Percentiles rank a stretch among this genome's conserved stretches.
Conservation (phyloP, 2,797 vertebrate genomes). For the Macrochelys suwanniensis region DNA sequence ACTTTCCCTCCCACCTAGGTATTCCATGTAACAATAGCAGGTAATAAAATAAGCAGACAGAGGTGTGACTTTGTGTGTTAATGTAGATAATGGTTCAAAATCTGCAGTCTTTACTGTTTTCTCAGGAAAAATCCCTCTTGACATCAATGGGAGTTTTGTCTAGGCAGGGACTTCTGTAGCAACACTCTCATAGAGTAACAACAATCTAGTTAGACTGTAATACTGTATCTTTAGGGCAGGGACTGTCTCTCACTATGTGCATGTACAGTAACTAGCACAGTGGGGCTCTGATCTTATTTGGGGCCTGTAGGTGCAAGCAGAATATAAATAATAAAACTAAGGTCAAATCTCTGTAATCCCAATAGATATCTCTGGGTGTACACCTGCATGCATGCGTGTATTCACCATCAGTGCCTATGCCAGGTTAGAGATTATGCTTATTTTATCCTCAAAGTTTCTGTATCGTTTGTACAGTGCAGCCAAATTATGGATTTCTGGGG, state of each 20-base stretch:
- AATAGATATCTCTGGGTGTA: background rate
- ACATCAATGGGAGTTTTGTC: constrained; percentile 53
- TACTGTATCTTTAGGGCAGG: background rate
- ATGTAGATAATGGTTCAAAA: constrained; percentile 68
- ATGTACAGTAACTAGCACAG: background rate
- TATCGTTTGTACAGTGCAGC: background rate
- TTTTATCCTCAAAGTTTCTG: accelerated
- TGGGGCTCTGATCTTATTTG: background rate
- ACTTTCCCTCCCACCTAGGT: background rate
- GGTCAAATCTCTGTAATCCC: accelerated
- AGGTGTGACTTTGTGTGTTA: constrained; percentile 44
- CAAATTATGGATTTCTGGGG: background rate
- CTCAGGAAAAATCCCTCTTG: constrained; percentile 64
- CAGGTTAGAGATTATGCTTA: background rate
- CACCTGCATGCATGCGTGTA: accelerated
- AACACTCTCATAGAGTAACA: background rate
- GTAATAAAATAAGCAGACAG: constrained; percentile 53
- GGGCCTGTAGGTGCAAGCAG: background rate
- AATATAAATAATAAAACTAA: background rate
- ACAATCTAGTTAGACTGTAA: background rate
- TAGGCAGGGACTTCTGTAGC: background rate
- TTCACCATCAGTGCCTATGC: background rate
- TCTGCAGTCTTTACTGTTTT: constrained; percentile 26
- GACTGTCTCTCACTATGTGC: background rate
- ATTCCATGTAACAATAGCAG: constrained; percentile 58